These are phyloP conservation scores for Graphium colonna DNA, from an alignment of 2,888 invertebrate species.

Conservation along the genomic window DNA sequence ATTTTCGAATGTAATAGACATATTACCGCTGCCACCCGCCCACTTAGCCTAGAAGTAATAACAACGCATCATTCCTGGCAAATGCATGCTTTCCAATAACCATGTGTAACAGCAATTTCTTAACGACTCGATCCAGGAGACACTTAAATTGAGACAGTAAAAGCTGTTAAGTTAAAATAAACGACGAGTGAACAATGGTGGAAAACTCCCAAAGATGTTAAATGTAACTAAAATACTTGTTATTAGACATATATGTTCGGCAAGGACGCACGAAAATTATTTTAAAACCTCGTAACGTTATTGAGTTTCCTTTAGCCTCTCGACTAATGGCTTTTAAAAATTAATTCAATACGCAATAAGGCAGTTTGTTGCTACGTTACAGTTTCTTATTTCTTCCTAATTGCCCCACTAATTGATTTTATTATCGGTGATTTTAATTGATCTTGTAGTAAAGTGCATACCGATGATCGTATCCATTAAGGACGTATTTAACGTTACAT, in stretches of 20 bases:
- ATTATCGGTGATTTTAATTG: slow-evolving; percentile 5
- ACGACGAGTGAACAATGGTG: background rate
- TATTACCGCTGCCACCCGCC: slow-evolving; percentile 6
- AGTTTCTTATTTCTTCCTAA: slow-evolving; percentile 18
- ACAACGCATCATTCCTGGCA: slow-evolving; percentile 4
- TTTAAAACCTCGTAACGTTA: background rate
- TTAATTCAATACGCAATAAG: slow-evolving; percentile 4
- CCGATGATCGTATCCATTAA: background rate
- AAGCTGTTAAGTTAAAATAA: slow-evolving; percentile 1
- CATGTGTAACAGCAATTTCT: background rate
- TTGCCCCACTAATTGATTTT: slow-evolving; percentile 3
- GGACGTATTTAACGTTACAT: background rate
- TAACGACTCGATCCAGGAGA: background rate
- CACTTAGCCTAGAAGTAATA: background rate
- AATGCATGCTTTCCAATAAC: slow-evolving; percentile 14
- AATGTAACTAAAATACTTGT: background rate
- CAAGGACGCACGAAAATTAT: background rate
- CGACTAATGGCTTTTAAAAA: background rate
- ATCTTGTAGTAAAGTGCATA: background rate
- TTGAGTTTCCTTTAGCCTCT: slow-evolving; percentile 1
- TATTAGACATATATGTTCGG: background rate
- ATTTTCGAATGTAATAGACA: background rate
- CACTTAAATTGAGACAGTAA: too few species aligned
- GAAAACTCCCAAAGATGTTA: too few species aligned
- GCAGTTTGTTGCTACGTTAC: background rate